These are phyloP conservation scores for Parochlus steinenii DNA, from an alignment of 2,888 invertebrate species.

Conservation along the genomic window DNA sequence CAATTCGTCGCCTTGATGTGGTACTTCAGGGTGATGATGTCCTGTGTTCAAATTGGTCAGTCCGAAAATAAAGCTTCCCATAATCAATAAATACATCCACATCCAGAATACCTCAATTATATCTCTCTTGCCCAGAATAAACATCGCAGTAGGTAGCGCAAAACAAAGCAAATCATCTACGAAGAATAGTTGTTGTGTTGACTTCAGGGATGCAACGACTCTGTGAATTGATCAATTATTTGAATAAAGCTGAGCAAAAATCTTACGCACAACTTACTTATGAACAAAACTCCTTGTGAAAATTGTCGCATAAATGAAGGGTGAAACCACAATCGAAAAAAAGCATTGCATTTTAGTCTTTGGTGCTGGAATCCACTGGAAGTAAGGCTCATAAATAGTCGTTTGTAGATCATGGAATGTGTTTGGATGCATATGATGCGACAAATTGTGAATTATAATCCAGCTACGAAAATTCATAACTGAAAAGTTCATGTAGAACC, in stretches of 20 bases:
- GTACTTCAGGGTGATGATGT: slow-evolving; percentile 64
- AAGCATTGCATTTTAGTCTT: slow-evolving; percentile 32
- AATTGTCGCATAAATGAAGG: slow-evolving; percentile 24
- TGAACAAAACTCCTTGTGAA: too few relatives aligned
- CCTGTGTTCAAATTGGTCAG: slow-evolving; percentile 53
- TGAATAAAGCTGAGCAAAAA: too few relatives aligned
- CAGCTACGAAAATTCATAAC: slow-evolving; percentile 37
- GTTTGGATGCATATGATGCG: slow-evolving; percentile 66
- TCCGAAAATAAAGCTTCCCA: slow-evolving; percentile 42
- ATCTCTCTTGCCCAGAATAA: slow-evolving; percentile 22
- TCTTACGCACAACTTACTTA: too few relatives aligned
- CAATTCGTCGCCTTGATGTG: slow-evolving; percentile 58
- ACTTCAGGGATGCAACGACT: too few relatives aligned
- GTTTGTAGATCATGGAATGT: slow-evolving; percentile 58
- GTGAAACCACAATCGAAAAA: slow-evolving; percentile 35
- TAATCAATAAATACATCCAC: slow-evolving; percentile 38
- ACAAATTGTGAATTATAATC: slow-evolving; percentile 56
- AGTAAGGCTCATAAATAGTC: slow-evolving; percentile 46
- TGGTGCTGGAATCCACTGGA: slow-evolving; percentile 43
- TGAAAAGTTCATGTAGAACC: slow-evolving; percentile 58
- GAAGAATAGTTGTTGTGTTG: slow-evolving; percentile 14
- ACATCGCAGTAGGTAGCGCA: slow-evolving; percentile 30
- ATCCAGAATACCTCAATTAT: slow-evolving; percentile 20
- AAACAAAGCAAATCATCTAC: slow-evolving; percentile 30
- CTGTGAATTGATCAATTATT: slow-evolving; percentile 4